Evolutionary conservation across 2,113 vertebrate species (phyloP), one percentile per base, ranked within the genome.

Genomic region (Caranx melampygus): DNA sequence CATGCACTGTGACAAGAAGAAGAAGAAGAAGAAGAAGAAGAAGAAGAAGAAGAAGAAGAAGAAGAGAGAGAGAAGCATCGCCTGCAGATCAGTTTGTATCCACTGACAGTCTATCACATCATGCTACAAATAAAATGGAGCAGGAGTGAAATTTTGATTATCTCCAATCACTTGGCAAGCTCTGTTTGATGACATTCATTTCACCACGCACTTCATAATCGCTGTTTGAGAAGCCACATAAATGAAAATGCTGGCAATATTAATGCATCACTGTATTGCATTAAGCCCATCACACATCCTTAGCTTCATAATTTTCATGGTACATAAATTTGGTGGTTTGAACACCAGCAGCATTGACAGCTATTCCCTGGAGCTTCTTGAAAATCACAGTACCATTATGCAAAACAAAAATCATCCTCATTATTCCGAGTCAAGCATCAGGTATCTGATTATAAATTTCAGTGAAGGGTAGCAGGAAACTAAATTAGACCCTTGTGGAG

Each of bases 1-100:
- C 93, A 89, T 98, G 96, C 65, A 95, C 94, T 96, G 78, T 18
- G 78, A 45, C 42, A 81, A 63, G 59, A 78, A 80, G 35, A 26
- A 72, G 42, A 62, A 63, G 70, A 72, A 77, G 26, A 26, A 26
- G 26, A 26, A 26, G 26, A 26, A 26, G 26, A 26, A 26, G 26
- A 2, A 76, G 18, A 14, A 26, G 26, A 26, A 72, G 42, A 62
- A 63, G 70, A 72, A 77, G 18, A 14, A 26, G 26, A 26, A 72
- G 42, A 62, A 63, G 70, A 72, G n/a, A 77, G 3, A 76, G 18
- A 14, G 11, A 49, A 59, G 42, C n/a, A 47, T 51, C 11, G 45
- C n/a, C 37, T 33, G 34, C 3, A 35, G 67, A 59, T 1, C 34
- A 44, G 31, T 78, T 74, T 40, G 47, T n/a, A 72, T 42, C 20